Evolutionary conservation across 2,797 vertebrate genomes (phyloP).

Genomic region (Peromyscus melanophrys): DNA sequence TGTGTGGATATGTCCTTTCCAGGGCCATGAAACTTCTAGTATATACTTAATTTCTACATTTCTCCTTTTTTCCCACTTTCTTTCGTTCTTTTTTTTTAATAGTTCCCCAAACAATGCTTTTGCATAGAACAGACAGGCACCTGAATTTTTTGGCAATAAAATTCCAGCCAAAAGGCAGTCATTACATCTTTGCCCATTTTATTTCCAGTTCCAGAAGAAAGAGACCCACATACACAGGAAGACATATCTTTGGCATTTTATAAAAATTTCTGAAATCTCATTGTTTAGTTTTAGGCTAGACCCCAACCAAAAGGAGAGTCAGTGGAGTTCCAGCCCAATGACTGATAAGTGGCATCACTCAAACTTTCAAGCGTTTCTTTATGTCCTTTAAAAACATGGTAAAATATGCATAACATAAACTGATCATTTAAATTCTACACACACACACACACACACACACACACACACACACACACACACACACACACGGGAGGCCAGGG

Average conservation of each 20-base stretch:
- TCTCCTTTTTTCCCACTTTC: not conserved
- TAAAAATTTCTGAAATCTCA: slow-evolving; percentile 23
- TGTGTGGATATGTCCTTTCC: not conserved
- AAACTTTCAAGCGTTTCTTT: not conserved
- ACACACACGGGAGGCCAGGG: not conserved
- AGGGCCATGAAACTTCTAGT: not conserved
- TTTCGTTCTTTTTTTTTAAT: not conserved
- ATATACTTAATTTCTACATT: slow-evolving; percentile 35
- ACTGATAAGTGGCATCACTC: not conserved
- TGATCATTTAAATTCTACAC: not conserved
- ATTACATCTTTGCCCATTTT: slow-evolving; percentile 30
- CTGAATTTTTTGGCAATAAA: slow-evolving; percentile 28
- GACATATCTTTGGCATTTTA: slow-evolving; percentile 21
- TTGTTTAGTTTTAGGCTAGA: not conserved
- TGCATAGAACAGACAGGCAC: not conserved
- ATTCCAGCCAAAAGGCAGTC: slow-evolving; percentile 24
- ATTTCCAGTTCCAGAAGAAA: slow-evolving; percentile 43
- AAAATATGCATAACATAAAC: not conserved
- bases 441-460: no score
- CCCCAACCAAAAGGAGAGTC: not conserved
- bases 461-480: no score
- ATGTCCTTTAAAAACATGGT: not conserved
- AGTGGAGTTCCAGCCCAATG: not conserved
- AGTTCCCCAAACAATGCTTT: not conserved
- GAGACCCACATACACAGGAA: not conserved